Base-by-base conservation (phyloP, 1,140 invertebrate genomes). In the Drosophila orena region DNA sequence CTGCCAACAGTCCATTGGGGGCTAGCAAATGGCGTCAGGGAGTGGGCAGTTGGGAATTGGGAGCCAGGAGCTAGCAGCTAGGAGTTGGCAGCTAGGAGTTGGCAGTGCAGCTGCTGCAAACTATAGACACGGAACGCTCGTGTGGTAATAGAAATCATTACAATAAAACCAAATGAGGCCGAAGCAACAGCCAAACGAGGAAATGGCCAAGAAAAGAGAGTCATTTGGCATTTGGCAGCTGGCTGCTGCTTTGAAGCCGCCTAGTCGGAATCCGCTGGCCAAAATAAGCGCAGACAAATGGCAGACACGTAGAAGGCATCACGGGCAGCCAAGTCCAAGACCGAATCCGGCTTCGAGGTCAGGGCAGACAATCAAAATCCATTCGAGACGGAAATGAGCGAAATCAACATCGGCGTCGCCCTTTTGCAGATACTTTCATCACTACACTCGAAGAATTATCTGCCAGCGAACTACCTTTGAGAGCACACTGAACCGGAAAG, bases 111-210 rank as follows among this genome's bases (percentile, higher is more conserved):
- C 59, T 61, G 76, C 83, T 69, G 38, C 65, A 69, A 71, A 77
- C 58, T 52, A 53, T 37, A 42, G 62, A 24, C 20, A 24, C 34
- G 52, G 17, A n/a, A 40, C 43, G 38, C 46, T 54, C 61, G 70
- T 78, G 76, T 68, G 85, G 85, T 77, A 89, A 89, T 88, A 89
- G 84, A 88, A 88, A 89, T 89, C 84, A 89, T 88, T 84, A 88
- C 84, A 88, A 88, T 88, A 88, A 88, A 88, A 88, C 84, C 49
- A 89, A 88, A 88, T 88, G 84, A 72, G 58, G 61, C 81, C 71
- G 65, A 88, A 89, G 84, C 83, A 88, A 89, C 81, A 86, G 78
- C 79, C 83, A 86, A 83, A 80, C 46, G 47, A 54, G 50, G 37
- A 54, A 68, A 60, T 59, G 65, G 79, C 65, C 58, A 83, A 83